Percentiles rank a stretch among this genome's conserved stretches.
phyloP scores from a whole-genome alignment of 2,797 vertebrate genomes.

The Rousettus madagascariensis region DNA sequence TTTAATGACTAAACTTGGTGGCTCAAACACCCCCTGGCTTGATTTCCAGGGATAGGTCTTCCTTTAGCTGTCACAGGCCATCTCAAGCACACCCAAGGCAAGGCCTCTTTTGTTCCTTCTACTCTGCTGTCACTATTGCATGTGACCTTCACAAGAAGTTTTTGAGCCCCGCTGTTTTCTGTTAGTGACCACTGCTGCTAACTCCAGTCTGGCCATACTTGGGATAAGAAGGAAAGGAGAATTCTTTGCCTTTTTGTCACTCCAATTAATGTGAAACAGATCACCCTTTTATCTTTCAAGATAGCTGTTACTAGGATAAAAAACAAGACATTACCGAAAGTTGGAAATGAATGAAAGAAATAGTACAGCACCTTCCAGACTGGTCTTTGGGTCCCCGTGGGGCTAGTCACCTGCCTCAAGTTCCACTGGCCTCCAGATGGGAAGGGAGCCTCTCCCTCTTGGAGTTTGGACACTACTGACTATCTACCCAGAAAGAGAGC shows the following conservation, averaged over 20 bases:
- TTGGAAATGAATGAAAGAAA: not conserved
- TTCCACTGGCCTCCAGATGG: not conserved
- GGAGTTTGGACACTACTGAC: not conserved
- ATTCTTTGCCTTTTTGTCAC: not conserved
- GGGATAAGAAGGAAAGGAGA: not conserved
- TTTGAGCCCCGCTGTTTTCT: not conserved
- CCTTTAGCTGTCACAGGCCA: not conserved
- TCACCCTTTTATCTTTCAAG: not conserved
- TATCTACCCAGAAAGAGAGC: not conserved
- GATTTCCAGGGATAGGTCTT: not conserved
- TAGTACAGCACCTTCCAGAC: not conserved
- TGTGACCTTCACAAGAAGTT: not conserved
- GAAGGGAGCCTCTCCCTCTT: not conserved
- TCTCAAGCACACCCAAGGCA: not conserved
- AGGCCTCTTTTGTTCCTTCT: not conserved
- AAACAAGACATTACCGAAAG: not conserved
- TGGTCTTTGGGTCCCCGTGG: not conserved
- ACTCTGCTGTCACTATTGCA: not conserved
- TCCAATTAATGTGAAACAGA: not conserved
- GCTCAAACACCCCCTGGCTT: not conserved
- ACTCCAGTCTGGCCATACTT: not conserved
- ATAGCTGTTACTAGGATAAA: not conserved
- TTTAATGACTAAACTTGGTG: not conserved
- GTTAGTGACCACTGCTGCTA: not conserved
- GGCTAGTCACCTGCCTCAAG: not conserved